Conservation (phyloP, 2,888 invertebrate genomes). For the Prenolepis imparis region DNA sequence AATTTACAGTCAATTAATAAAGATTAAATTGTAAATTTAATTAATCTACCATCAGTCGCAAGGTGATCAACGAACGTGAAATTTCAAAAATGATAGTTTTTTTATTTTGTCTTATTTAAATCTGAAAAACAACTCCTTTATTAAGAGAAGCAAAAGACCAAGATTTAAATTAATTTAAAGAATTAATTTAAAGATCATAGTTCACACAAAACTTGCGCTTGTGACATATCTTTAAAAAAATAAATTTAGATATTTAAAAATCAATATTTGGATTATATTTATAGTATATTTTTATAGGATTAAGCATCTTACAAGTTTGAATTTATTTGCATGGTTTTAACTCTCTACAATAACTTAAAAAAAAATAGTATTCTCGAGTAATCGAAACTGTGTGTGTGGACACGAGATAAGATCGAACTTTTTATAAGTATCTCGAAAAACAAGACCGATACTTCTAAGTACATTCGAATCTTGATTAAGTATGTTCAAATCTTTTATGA, state of each 20-base stretch:
- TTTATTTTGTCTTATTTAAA: not conserved
- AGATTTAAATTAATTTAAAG: not conserved
- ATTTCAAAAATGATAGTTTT: not conserved
- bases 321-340: too few relatives aligned
- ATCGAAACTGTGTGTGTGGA: too few relatives aligned
- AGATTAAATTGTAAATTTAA: constrained; percentile 1
- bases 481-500: too few relatives aligned
- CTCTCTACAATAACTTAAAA: too few relatives aligned
- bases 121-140: not conserved
- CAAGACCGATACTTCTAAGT: too few relatives aligned
- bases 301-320: too few relatives aligned
- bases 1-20: not conserved
- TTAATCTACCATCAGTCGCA: not conserved
- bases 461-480: too few relatives aligned
- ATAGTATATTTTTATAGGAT: too few relatives aligned
- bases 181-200: not conserved
- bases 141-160: not conserved
- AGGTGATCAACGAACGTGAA: not conserved
- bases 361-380: too few relatives aligned
- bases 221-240: not conserved
- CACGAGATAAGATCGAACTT: too few relatives aligned
- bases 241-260: not conserved
- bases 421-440: too few relatives aligned
- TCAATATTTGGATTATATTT: not conserved
- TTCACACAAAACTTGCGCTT: not conserved